Base-by-base conservation (phyloP, 1,140 invertebrate genomes). In the Drosophila kikkawai region DNA sequence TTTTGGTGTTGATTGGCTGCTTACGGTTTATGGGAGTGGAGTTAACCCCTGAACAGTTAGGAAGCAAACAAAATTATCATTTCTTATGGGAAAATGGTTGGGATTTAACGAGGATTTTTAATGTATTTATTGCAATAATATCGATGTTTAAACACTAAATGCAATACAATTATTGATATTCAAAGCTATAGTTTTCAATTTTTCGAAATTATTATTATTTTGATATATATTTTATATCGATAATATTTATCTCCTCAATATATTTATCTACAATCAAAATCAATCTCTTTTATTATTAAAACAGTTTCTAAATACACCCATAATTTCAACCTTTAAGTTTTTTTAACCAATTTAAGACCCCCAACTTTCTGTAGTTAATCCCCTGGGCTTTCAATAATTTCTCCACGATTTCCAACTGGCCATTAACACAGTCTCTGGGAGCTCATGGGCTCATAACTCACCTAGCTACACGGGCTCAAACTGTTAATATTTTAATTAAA, bases 401-500 rank as follows among this genome's bases (percentile, higher is more conserved):
- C 7, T 29, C 12, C 8, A 15, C 44, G 37, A 64, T 29, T 29
- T 12, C 32, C 19, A 42, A 44, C 17, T 66, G 59, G n/a, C 65
- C 47, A 67, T 82, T 82, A 79, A 56, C 19, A 56, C 19, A 56
- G 50, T 78, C 66, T 47, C 32, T 79, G 59, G 26, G 5, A 29
- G 65, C 60, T 64, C 26, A 42, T 64, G 19, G 36, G 42, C 36
- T 32, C 48, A 56, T 64, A 45, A 55, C 26, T 48, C 47, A 41
- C 47, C 42, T 1, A 9, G 19, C 34, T 22, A 1, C 19, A 0
- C 41, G 45, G 17, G 36, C 29, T 56, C 7, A 34, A 34, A 50
- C 44, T 26, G 42, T 80, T 87, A 80, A 78, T 75, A 84, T 81
- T 88, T 88, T 88, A 88, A 88, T 88, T 88, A 88, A 84, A 84